Evolutionary conservation across 1,140 invertebrate species (phyloP), one percentile per base, ranked within the genome.

Genomic region (Formica selysi): DNA sequence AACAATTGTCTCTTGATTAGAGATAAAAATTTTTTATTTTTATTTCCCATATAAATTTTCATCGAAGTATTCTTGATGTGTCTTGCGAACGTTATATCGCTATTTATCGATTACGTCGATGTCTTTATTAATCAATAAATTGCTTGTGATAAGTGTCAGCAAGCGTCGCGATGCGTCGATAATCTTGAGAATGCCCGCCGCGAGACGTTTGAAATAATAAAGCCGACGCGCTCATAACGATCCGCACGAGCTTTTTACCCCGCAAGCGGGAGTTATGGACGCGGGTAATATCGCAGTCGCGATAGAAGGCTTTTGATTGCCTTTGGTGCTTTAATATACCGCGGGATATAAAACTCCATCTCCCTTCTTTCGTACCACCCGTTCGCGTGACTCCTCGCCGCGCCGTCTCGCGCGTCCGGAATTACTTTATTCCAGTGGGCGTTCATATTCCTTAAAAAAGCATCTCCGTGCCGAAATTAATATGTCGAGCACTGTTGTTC

Each of bases 391-490:
- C 67, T 71, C 54, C 54, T 68, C 26, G 54, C 32, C 62, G 62
- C 76, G 6, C 29, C 29, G 44, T 54, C 79, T 71, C 29, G 51
- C 65, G 59, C 67, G 81, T 85, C 73, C 81, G 73, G 73, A 64
- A 76, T 74, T 74, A 74, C 73, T 76, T 85, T 78, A 78, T 76
- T 64, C 29, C 81, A 65, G 73, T 62, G 48, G 70, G 73, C 81
- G 73, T 74, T 76, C 81, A 44, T 64, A 84, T 74, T 70, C 65
- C 54, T 81, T 71, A 71, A 81, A 71, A 81, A 81, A 81, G 79
- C 79, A 71, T 81, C 79, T 73, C 67, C 32, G 48, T 68, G 76
- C 64, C 79, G 36, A 71, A 81, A 81, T 81, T 81, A 81, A 81
- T 51, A 51, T 51, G 48, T 51, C 16, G 48, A 51, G 48, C 41